Evolutionary conservation across 2,888 invertebrate species (phyloP).

Genomic region (Polydesmus complanatus): DNA sequence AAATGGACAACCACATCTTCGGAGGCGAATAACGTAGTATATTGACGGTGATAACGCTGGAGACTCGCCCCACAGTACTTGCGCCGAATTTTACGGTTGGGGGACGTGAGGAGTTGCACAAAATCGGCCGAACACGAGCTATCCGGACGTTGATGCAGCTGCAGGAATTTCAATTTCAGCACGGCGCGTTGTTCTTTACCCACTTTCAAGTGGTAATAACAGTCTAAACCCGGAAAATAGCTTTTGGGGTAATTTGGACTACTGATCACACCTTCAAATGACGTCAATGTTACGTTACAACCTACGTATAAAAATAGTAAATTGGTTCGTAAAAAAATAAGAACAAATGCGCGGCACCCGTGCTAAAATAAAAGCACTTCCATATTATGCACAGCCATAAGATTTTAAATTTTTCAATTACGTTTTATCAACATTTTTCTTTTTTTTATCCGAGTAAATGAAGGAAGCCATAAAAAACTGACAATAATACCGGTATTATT

Average conservation of each 20-base stretch:
- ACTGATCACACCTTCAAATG: conserved; percentile 1
- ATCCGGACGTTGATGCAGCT: background rate
- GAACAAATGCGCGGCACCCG: no score
- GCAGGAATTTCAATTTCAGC: background rate
- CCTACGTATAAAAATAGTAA: no score
- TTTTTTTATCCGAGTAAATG: no score
- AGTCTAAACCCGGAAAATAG: conserved; percentile 15
- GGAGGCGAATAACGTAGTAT: background rate
- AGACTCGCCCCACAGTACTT: background rate
- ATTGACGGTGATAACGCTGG: background rate
- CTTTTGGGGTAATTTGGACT: conserved; percentile 14
- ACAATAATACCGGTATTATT: no score
- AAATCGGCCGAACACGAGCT: background rate
- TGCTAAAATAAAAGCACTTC: no score
- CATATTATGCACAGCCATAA: no score
- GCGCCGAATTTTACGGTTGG: background rate
- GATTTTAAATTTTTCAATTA: no score
- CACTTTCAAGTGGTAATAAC: conserved; percentile 2
- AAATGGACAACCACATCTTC: background rate
- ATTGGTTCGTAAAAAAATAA: no score
- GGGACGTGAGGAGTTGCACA: background rate
- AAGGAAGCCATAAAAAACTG: no score
- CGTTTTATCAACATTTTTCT: no score
- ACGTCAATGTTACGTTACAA: conserved; percentile 13
- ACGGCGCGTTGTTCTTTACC: background rate